Evolutionary conservation across 2,888 invertebrate genomes (phyloP), one percentile per base, ranked within the genome.

Genomic region (Marronus borbonicus): DNA sequence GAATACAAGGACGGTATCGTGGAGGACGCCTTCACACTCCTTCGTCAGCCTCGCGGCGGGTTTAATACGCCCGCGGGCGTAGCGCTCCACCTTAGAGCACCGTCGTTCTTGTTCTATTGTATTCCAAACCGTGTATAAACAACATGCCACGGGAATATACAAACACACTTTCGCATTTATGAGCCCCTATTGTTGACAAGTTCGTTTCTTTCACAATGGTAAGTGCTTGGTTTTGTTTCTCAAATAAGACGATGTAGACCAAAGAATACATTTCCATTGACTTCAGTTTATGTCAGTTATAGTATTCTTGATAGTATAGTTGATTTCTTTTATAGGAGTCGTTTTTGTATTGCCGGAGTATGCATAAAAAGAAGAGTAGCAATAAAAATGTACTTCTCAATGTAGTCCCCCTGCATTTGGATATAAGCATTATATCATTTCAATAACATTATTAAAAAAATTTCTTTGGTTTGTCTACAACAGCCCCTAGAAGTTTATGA

Each of bases 1-100:
- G 49, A 49, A 66, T 49, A 66, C 49, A 66, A 12, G 28, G 52
- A 69, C 31, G n/a, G 52, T 44, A 31, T 28, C 39, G 49, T 58
- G 36, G 20, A 72, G 39, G 80, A 85, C 85, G 85, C 86, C 85
- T 85, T 81, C 82, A 82, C 82, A 85, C 86, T 85, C 86, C 86
- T 86, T 83, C 83, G 81, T 83, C 86, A 85, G 86, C 86, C 87
- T 84, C 83, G 83, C 83, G 86, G 85, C 85, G 85, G 85, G 83
- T 83, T 82, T 78, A 80, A 60, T 82, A 83, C 86, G 84, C 86
- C 86, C 82, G 84, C 84, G 81, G 86, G 86, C 86, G 86, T 84
- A 83, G 80, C 82, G 84, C 82, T 84, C 86, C 82, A 82, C 85
- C 85, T 82, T 72, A 65, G 68, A 78, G 76, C 75, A 77, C 31